phyloP scores from a whole-genome alignment of 1,140 invertebrate genomes.

The Drosophila parabipectinata region DNA sequence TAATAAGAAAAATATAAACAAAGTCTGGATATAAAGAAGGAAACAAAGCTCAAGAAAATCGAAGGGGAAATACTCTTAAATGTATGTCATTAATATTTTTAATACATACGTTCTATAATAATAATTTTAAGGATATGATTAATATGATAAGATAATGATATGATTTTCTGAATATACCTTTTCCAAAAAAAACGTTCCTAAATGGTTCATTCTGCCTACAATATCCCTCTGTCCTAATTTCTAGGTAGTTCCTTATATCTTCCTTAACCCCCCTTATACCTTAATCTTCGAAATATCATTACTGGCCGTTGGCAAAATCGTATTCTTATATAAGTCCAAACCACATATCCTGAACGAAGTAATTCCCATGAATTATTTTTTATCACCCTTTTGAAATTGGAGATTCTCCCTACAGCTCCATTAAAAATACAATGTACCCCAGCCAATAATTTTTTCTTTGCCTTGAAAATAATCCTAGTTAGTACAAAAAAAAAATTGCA shows the following conservation, averaged over 20 bases:
- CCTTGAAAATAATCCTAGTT: slow-evolving; percentile 51
- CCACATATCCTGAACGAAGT: not conserved
- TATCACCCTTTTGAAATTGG: slow-evolving; percentile 6
- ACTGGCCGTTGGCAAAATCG: not conserved
- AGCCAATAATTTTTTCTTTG: slow-evolving; percentile 33
- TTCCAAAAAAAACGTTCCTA: not conserved
- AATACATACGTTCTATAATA: no score
- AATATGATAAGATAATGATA: no score
- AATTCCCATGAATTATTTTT: slow-evolving; percentile 2
- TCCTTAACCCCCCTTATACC: not conserved
- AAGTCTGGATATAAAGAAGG: not conserved
- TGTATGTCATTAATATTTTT: not conserved
- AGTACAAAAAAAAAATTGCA: slow-evolving; percentile 1
- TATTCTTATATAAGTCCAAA: not conserved
- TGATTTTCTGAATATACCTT: no score
- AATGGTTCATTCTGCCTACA: not conserved
- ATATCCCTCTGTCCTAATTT: not conserved
- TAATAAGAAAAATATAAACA: slow-evolving; percentile 40
- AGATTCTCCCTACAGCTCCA: not conserved
- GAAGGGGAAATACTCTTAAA: slow-evolving; percentile 16
- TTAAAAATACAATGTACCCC: slow-evolving; percentile 18
- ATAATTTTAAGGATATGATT: no score
- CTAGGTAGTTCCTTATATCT: not conserved
- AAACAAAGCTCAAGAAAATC: not conserved
- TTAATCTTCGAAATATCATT: not conserved